phyloP scores from a whole-genome alignment of 2,797 vertebrate genomes.

The Pampus argenteus region DNA sequence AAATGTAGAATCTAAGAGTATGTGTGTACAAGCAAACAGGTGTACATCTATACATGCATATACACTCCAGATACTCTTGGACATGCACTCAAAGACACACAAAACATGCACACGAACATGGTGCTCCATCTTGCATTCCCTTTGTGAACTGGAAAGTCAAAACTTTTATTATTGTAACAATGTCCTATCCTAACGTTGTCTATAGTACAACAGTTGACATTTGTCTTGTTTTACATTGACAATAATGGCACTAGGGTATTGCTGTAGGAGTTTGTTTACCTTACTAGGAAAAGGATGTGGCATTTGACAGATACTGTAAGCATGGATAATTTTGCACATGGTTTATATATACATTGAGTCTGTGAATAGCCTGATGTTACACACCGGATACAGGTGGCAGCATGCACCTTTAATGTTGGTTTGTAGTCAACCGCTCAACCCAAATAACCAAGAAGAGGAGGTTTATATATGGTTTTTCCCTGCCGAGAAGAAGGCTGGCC shows the following conservation, averaged over 20 bases:
- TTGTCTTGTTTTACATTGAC: background rate
- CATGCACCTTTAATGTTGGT: no score
- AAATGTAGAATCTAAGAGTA: slow-evolving; percentile 17
- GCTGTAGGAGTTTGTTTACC: background rate
- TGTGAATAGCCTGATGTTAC: no score
- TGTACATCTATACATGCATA: background rate
- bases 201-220: background rate
- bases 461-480: no score
- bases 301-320: background rate
- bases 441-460: no score
- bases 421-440: no score
- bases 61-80: background rate
- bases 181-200: background rate
- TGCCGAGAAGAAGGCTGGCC: no score
- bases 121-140: background rate
- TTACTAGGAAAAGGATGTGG: background rate
- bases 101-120: background rate
- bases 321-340: background rate
- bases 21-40: slow-evolving; percentile 13
- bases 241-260: background rate
- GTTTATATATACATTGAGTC: no score
- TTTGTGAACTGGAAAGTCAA: background rate
- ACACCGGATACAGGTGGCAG: no score
- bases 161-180: background rate
- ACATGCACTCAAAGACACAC: no score